Conservation (phyloP, 2,888 invertebrate genomes). For the Serrognathus titanus region DNA sequence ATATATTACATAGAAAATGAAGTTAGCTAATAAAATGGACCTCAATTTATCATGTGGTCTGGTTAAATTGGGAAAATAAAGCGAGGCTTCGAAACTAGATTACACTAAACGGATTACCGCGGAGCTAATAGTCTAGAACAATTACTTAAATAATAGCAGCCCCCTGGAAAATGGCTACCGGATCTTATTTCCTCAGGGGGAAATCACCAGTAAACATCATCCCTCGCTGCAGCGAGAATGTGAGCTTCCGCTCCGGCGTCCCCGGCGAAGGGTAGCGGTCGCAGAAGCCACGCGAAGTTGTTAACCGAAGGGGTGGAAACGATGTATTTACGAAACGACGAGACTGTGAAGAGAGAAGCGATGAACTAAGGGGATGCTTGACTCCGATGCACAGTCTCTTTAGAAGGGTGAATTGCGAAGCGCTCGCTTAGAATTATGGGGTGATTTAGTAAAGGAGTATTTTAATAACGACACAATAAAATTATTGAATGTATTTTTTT, state of each 20-base stretch:
- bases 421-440: conserved; percentile 33
- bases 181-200: conserved; percentile 47
- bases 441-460: conserved; percentile 36
- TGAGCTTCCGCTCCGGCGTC: conserved; percentile 11
- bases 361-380: conserved; percentile 24
- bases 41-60: not conserved
- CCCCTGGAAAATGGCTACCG: conserved; percentile 46
- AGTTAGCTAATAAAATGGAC: too few relatives aligned
- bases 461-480: conserved; percentile 35
- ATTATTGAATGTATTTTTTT: conserved; percentile 22
- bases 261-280: conserved; percentile 23
- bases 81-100: conserved; percentile 29
- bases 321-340: conserved; percentile 39
- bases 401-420: conserved; percentile 30
- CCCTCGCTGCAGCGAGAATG: conserved; percentile 31
- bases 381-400: conserved; percentile 30
- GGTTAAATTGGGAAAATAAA: conserved; percentile 9
- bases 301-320: conserved; percentile 43
- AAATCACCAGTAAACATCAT: conserved; percentile 44
- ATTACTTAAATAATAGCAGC: conserved; percentile 49
- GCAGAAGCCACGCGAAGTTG: conserved; percentile 31
- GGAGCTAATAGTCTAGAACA: conserved; percentile 47
- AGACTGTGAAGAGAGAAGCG: conserved; percentile 34
- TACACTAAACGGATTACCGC: conserved; percentile 47
- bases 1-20: too few relatives aligned